Conservation (phyloP, 2,113 vertebrate species). For the Clarias magur region DNA sequence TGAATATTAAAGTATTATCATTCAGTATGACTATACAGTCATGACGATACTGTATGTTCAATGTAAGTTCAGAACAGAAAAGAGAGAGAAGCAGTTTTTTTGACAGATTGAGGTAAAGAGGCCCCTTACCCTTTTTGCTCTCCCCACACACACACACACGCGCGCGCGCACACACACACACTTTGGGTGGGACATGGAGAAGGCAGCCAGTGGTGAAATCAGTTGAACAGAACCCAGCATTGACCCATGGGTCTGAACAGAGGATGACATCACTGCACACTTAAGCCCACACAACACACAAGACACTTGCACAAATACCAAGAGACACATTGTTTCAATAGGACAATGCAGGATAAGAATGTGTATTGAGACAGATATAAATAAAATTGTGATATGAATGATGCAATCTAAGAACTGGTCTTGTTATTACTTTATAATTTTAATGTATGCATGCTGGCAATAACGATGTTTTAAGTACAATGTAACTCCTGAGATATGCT, state of each 20-base stretch:
- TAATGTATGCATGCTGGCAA: background rate
- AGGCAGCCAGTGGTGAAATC: constrained; percentile 42
- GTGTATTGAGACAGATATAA: background rate
- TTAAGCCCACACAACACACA: constrained; percentile 38
- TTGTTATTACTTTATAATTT: background rate
- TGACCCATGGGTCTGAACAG: constrained; percentile 39
- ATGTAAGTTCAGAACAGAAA: background rate
- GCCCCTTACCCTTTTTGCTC: constrained; percentile 23
- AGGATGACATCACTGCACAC: constrained; percentile 45
- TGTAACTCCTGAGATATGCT: background rate
- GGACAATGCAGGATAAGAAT: background rate
- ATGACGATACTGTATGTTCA: background rate
- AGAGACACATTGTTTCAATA: constrained; percentile 42
- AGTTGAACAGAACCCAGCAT: constrained; percentile 26
- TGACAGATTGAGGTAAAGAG: constrained; percentile 33
- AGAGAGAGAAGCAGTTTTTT: constrained; percentile 1
- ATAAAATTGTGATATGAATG: background rate
- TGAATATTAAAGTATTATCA: background rate
- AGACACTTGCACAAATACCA: background rate
- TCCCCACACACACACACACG: constrained; percentile 1
- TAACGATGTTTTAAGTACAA: background rate
- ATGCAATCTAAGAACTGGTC: background rate
- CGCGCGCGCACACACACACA: constrained; percentile 5
- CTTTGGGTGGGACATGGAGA: constrained; percentile 31
- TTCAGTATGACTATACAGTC: background rate